Conservation (phyloP, 2,797 vertebrate genomes). For the Serranus cabrilla region DNA sequence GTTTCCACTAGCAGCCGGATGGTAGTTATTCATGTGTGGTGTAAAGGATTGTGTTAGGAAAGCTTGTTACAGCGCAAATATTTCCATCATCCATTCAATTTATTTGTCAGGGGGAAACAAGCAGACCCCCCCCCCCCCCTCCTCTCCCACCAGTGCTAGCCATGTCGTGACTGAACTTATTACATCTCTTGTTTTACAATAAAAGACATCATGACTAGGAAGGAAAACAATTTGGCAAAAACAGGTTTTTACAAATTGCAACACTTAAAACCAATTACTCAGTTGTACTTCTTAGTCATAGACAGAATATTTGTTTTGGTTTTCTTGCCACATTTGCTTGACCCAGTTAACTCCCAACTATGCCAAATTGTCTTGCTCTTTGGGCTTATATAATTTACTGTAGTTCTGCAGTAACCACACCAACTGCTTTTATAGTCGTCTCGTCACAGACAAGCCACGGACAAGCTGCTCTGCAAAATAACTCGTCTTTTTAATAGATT, state of each 20-base stretch:
- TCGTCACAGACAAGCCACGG: neutral
- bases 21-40: constrained; percentile 50
- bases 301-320: constrained; percentile 71
- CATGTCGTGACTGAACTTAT: constrained; percentile 76
- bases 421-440: constrained; percentile 26
- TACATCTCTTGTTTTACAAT: constrained; percentile 75
- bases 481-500: constrained; percentile 28
- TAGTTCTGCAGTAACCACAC: constrained; percentile 25
- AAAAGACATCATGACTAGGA: constrained; percentile 74
- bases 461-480: constrained; percentile 16
- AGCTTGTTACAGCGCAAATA: constrained; percentile 60
- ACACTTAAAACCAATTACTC: constrained; percentile 78
- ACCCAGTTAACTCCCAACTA: constrained; percentile 54
- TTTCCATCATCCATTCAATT: constrained; percentile 67
- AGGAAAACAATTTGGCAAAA: constrained; percentile 77
- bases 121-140: neutral
- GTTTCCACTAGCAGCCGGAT: constrained; percentile 51
- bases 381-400: constrained; percentile 11
- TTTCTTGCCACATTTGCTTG: constrained; percentile 63
- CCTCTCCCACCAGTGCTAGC: constrained; percentile 40
- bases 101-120: constrained; percentile 62
- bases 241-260: constrained; percentile 76
- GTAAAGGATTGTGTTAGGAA: constrained; percentile 43
- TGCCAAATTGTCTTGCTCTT: neutral
- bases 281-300: constrained; percentile 75